Evolutionary conservation across 2,113 vertebrate species (phyloP).

Genomic region (Orthonyx spaldingii): DNA sequence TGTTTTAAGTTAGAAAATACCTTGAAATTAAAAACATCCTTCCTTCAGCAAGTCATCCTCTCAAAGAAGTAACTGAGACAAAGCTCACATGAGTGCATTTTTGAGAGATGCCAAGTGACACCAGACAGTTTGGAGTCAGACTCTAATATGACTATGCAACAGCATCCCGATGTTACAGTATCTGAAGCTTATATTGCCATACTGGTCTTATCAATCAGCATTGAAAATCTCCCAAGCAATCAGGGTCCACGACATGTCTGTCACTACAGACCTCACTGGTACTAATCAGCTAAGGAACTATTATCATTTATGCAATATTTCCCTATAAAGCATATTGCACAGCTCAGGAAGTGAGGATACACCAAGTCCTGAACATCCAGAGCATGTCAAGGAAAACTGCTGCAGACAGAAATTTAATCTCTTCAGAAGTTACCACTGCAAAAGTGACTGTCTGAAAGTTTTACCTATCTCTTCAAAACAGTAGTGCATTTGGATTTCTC

Average conservation of each 20-base stretch:
- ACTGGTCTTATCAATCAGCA: neutral
- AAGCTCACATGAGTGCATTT: neutral
- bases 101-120: neutral
- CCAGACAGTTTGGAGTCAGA: neutral
- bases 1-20: neutral
- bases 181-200: neutral
- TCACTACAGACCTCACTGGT: neutral
- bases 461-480: neutral
- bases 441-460: neutral
- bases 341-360: neutral
- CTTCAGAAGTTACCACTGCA: neutral
- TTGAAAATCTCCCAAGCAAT: neutral
- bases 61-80: neutral
- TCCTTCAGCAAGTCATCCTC: neutral
- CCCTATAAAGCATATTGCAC: neutral
- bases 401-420: neutral
- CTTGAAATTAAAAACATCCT: neutral
- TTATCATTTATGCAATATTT: neutral
- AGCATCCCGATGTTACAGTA: neutral
- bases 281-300: neutral
- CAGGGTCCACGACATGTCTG: neutral
- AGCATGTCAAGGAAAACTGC: neutral
- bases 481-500: neutral
- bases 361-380: neutral
- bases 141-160: rapidly evolving